Percentiles rank a stretch among this genome's conserved stretches.
phyloP scores from a whole-genome alignment of 2,113 vertebrate genomes.

The Ciconia boyciana region DNA sequence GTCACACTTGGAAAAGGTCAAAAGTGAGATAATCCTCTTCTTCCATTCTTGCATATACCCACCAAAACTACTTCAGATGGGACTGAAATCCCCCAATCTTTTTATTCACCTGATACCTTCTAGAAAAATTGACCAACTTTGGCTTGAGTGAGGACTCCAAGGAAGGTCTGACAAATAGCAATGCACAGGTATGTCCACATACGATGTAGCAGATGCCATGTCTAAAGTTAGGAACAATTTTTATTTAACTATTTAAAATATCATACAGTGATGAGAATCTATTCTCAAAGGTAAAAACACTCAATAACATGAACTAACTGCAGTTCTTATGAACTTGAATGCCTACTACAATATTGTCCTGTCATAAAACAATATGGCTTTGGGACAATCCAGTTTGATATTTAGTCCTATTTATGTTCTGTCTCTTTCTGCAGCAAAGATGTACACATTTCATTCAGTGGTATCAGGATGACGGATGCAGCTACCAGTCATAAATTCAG shows the following conservation, averaged over 20 bases:
- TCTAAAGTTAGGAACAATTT: neutral
- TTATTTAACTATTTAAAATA: neutral
- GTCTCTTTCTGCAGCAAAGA: neutral
- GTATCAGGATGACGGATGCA: neutral
- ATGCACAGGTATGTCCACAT: neutral
- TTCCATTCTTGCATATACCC: neutral
- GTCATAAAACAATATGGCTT: neutral
- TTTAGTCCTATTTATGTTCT: neutral
- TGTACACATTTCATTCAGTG: neutral
- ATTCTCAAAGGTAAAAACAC: neutral
- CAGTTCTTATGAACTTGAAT: neutral
- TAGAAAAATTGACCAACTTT: neutral
- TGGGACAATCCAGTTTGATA: neutral
- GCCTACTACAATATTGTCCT: neutral
- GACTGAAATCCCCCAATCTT: neutral
- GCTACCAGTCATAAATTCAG: neutral
- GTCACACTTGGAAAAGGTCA: neutral
- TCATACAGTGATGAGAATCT: neutral
- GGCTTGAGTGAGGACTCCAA: neutral
- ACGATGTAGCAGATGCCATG: fast-evolving
- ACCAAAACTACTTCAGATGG: neutral
- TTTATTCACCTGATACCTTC: neutral
- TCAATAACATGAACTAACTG: neutral
- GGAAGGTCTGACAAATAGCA: neutral
- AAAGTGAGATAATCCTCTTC: neutral